Evolutionary conservation across 2,797 vertebrate species (phyloP).

Genomic region (Cyprinella venusta): DNA sequence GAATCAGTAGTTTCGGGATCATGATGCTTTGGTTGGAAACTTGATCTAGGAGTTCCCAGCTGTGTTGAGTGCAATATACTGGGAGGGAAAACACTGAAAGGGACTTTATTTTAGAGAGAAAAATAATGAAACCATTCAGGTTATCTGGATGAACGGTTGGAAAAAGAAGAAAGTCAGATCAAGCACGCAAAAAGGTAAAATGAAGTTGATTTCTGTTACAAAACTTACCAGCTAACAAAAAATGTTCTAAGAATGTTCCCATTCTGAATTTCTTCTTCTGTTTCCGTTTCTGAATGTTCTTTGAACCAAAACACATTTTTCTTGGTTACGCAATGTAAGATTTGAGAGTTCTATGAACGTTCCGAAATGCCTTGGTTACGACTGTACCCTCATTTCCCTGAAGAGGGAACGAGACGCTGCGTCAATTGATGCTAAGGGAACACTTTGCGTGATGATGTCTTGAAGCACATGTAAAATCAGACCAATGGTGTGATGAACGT

Average conservation of each 20-base stretch:
- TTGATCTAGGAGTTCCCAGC: slow-evolving; percentile 33
- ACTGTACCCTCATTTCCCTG: too few relatives aligned
- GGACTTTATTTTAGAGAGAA: slow-evolving; percentile 11
- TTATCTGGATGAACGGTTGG: not conserved
- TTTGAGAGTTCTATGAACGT: not conserved
- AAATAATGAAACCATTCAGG: not conserved
- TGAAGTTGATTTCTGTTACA: not conserved
- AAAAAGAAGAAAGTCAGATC: not conserved
- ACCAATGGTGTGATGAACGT: too few relatives aligned
- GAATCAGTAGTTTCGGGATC: not conserved
- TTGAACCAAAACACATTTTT: too few relatives aligned
- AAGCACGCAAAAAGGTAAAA: not conserved
- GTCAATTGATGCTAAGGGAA: too few relatives aligned
- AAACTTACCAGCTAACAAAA: not conserved
- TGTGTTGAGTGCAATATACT: slow-evolving; percentile 6
- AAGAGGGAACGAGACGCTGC: too few relatives aligned
- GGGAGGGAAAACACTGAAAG: not conserved
- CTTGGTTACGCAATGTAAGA: not conserved
- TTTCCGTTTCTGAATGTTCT: not conserved
- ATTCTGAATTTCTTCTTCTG: too few relatives aligned
- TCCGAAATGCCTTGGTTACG: too few relatives aligned
- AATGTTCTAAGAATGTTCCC: not conserved
- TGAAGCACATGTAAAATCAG: too few relatives aligned
- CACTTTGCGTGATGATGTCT: too few relatives aligned
- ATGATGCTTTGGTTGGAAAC: slow-evolving; percentile 26